Conservation (phyloP, 2,797 vertebrate genomes). For the Enteromius viviparus region DNA sequence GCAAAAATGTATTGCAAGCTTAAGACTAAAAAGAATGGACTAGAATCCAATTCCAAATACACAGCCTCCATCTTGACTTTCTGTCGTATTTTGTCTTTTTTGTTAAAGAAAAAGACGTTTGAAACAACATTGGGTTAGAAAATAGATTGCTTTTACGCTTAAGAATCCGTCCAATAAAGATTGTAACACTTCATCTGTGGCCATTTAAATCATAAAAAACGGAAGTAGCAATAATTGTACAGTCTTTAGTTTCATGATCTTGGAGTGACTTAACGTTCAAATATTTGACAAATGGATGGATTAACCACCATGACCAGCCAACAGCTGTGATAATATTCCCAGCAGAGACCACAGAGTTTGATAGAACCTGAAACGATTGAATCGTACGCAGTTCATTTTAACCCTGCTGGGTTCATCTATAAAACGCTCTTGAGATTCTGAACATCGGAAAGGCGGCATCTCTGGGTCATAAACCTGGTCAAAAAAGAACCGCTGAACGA, state of each 20-base stretch:
- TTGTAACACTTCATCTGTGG: neutral
- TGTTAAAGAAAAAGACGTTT: neutral
- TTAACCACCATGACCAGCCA: neutral
- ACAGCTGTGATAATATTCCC: neutral
- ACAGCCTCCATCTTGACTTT: neutral
- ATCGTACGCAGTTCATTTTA: neutral
- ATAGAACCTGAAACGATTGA: neutral
- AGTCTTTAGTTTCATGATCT: neutral
- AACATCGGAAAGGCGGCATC: neutral
- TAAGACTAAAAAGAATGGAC: neutral
- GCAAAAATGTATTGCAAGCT: neutral
- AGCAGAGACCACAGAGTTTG: neutral
- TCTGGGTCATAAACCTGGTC: neutral
- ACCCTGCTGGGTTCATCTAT: neutral
- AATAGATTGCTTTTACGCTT: neutral
- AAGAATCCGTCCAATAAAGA: neutral
- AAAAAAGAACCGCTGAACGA: neutral
- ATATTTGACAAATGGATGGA: slow-evolving; percentile 2
- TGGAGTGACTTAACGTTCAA: neutral
- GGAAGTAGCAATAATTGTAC: too few relatives aligned
- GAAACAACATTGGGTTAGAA: neutral
- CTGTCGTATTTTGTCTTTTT: neutral
- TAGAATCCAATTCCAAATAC: neutral
- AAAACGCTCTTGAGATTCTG: neutral
- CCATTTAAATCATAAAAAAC: neutral